Evolutionary conservation across 2,113 vertebrate species (phyloP), one percentile per base, ranked within the genome.

Genomic region (Oreocharis arfaki): DNA sequence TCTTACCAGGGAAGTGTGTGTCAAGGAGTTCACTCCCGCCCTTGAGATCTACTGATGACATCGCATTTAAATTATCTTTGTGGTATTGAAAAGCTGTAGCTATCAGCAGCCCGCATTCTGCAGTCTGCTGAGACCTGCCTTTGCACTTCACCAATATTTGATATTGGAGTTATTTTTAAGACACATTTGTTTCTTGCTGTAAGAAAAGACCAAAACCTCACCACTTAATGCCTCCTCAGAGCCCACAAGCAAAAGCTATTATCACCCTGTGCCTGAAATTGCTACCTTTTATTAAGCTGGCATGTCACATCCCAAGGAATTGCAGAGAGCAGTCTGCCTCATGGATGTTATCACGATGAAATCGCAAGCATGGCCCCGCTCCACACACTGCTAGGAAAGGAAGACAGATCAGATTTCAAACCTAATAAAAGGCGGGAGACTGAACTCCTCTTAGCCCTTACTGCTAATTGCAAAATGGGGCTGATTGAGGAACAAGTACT

Each of bases 371-470:
- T 6, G 39, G 73, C 41, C 17, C 32, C 0, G 0, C 65, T 85
- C 56, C 9, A 24, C 42, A 68, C 16, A 12, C 56, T 78, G 53
- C 42, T 84, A 64, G 56, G 52, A 87, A 92, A 73, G 44, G 57
- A 84, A 92, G 71, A 94, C 24, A 80, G 74, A 90, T 28, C 46
- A 86, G 55, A 52, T 95, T 96, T 93, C 83, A 83, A 75, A 91
- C 53, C 52, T 91, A 89, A 82, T 65, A 75, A 46, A 91, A 95
- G n/a, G 23, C 41, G 17, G 24, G 78, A 68, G 39, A 68, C 12
- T 19, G n/a, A 76, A 75, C 28, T 87, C 65, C 76, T 84, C 44
- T 85, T 84, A 46, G 16, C 73, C 89, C 59, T 57, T 55, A 47
- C 61, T 79, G 63, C 70, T 95, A 89, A 84, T 52, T 86, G 70